Evolutionary conservation across 2,113 vertebrate species (phyloP).

Genomic region (Oryzias javanicus): DNA sequence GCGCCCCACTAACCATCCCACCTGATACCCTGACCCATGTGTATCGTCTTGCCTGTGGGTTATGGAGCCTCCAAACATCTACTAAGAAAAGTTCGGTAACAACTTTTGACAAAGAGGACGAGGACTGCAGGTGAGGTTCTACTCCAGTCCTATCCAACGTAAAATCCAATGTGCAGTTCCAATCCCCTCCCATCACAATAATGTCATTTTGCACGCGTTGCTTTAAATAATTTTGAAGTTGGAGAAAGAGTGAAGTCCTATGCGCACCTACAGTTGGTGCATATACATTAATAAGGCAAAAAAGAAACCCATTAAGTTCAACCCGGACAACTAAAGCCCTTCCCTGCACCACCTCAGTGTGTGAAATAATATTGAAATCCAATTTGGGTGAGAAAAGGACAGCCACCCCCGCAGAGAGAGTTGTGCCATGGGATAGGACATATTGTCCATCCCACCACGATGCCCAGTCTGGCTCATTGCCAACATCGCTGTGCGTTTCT

Average conservation of each 20-base stretch:
- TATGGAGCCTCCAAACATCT: neutral
- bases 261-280: neutral
- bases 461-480: neutral
- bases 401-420: neutral
- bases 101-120: neutral
- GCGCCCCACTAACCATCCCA: neutral
- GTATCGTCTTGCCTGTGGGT: neutral
- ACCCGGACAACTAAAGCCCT: neutral
- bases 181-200: no score
- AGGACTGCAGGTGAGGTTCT: neutral
- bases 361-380: slow-evolving; percentile 2
- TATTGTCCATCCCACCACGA: neutral
- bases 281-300: slow-evolving; percentile 1
- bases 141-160: neutral
- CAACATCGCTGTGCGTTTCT: no score
- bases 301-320: neutral
- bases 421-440: neutral
- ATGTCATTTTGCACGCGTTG: no score
- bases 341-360: neutral
- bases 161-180: neutral
- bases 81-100: neutral
- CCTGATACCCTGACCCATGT: neutral
- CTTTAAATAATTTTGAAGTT: neutral
- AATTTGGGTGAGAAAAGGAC: no score
- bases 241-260: no score